These are phyloP conservation scores for Trididemnum miniatum DNA, from an alignment of 23 tunicate genomes.

Conservation along the genomic window DNA sequence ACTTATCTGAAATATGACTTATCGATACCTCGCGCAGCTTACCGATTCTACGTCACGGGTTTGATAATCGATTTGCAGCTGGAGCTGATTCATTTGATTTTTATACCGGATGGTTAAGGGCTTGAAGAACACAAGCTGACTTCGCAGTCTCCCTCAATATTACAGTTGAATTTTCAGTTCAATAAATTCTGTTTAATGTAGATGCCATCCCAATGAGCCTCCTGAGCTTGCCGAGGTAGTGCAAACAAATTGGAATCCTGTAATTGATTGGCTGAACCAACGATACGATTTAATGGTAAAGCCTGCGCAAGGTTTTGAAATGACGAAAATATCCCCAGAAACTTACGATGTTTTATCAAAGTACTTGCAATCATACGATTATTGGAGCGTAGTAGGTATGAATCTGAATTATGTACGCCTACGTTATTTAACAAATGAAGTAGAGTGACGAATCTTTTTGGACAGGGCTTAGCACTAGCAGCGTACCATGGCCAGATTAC, in stretches of 20 bases:
- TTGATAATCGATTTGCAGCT: too few species aligned
- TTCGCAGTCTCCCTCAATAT: too few species aligned
- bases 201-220: conserved; percentile 44
- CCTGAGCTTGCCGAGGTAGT: conserved; percentile 51
- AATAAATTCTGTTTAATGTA: not conserved
- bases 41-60: too few species aligned
- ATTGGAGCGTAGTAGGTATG: conserved; percentile 73
- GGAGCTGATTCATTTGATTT: too few species aligned
- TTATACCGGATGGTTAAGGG: too few species aligned
- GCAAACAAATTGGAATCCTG: conserved; percentile 53
- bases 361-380: conserved; percentile 44
- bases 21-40: too few species aligned
- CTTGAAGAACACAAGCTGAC: too few species aligned
- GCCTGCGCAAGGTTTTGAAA: conserved; percentile 43
- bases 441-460: too few species aligned
- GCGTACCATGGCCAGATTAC: too few species aligned
- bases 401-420: not conserved
- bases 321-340: conserved; percentile 38
- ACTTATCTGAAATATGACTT: too few species aligned
- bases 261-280: conserved; percentile 38
- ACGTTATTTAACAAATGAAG: too few species aligned
- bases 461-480: too few species aligned
- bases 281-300: conserved; percentile 33
- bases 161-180: not conserved
- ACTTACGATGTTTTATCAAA: conserved; percentile 33